These are phyloP conservation scores for Tridacna crocea DNA, from an alignment of 2,888 invertebrate species.

Conservation along the genomic window DNA sequence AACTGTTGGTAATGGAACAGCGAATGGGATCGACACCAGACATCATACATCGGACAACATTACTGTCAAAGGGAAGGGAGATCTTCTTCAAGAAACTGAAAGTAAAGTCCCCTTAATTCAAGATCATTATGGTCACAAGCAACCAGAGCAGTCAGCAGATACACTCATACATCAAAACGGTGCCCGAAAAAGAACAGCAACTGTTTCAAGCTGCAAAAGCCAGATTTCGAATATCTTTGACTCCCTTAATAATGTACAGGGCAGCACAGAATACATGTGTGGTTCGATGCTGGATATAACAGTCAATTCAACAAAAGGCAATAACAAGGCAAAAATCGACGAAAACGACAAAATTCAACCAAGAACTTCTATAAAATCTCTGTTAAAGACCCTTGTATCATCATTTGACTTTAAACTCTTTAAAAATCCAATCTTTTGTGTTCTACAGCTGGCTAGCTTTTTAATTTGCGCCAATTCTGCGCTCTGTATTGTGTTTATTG, in stretches of 20 bases:
- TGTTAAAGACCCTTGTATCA: slow-evolving; percentile 12
- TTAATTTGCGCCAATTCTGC: slow-evolving; percentile 47
- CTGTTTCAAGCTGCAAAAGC: slow-evolving; percentile 13
- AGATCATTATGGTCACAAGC: not conserved
- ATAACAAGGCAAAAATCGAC: not conserved
- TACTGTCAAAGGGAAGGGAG: not conserved
- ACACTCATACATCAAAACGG: not conserved
- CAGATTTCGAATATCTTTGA: not conserved
- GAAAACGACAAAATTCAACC: not conserved
- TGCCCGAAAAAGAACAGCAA: slow-evolving; percentile 8
- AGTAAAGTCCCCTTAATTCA: not conserved
- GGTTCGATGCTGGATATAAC: slow-evolving; percentile 20
- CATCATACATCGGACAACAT: not conserved
- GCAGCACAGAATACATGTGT: slow-evolving; percentile 16
- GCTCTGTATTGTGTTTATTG: slow-evolving; percentile 45
- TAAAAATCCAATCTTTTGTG: slow-evolving; percentile 47
- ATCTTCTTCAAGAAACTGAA: not conserved
- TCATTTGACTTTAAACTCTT: slow-evolving; percentile 46
- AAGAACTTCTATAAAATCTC: not conserved
- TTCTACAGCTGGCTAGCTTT: slow-evolving; percentile 36
- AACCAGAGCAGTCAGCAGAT: not conserved
- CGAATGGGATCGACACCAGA: not conserved
- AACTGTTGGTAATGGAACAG: not conserved
- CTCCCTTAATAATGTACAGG: not conserved
- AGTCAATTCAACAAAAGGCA: not conserved